Percentiles rank a stretch among this genome's conserved stretches.
These are phyloP conservation scores for Amiota communis DNA, from an alignment of 2,888 invertebrate species.

Conservation along the genomic window DNA sequence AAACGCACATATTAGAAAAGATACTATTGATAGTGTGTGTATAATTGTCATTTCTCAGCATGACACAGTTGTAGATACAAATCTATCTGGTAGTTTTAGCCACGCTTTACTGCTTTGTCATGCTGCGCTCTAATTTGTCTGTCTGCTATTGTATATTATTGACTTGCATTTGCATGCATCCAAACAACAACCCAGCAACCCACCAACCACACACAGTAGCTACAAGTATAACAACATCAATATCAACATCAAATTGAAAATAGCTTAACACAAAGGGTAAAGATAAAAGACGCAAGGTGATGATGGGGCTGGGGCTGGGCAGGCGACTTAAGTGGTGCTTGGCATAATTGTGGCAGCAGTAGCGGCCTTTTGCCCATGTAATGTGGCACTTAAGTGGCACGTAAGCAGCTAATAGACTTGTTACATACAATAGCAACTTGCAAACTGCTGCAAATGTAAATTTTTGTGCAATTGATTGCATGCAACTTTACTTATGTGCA, in stretches of 20 bases:
- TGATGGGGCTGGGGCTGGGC: too few species aligned
- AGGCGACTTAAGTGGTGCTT: conserved; percentile 22
- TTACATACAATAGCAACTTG: conserved; percentile 45
- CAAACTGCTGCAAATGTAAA: conserved; percentile 56
- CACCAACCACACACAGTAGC: background rate
- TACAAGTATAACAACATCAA: background rate
- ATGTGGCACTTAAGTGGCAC: conserved; percentile 43
- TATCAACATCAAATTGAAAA: conserved; percentile 9
- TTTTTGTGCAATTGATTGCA: conserved; percentile 63
- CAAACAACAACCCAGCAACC: conserved; percentile 10
- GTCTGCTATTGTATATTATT: conserved; percentile 22
- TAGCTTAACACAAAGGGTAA: background rate
- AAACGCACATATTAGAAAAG: background rate
- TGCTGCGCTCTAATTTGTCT: conserved; percentile 57
- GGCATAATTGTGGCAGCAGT: background rate
- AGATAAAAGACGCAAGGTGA: too few species aligned
- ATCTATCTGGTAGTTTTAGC: conserved; percentile 16
- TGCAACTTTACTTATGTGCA: conserved; percentile 25
- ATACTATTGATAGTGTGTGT: conserved; percentile 16
- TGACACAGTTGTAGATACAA: conserved; percentile 33
- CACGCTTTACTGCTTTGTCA: conserved; percentile 41
- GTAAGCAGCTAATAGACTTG: conserved; percentile 43
- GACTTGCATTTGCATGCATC: conserved; percentile 11
- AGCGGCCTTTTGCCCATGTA: background rate
- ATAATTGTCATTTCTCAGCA: background rate